Evolutionary conservation across 2,113 vertebrate genomes (phyloP), one percentile per base, ranked within the genome.

Genomic region (Hippopotamus amphibius): DNA sequence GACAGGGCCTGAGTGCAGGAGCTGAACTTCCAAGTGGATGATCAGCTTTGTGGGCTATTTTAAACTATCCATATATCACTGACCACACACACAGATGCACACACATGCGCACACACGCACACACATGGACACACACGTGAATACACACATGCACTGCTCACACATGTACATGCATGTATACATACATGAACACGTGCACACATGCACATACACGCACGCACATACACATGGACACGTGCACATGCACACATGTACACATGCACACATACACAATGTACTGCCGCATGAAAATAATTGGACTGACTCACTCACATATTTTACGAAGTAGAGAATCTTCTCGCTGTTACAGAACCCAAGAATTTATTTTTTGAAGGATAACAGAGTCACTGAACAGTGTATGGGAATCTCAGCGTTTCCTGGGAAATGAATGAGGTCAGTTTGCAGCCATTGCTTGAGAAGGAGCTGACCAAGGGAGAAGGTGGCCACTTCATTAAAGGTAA

Each of bases 401-500:
- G 17, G n/a, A 66, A 68, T 12, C 6, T 24, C 21, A 74, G 55
- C 37, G 37, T 2, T 72, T 68, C n/a, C 43, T 10, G 19, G 65
- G 71, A 19, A 72, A 19, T 12, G 13, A 61, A 55, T 5, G 19
- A 33, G 9, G 46, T 53, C 19, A 9, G 63, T 28, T 16, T 57
- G n/a, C 6, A 26, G n/a, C 1, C 46, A 28, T n/a, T 30, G 11
- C 2, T 6, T 7, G 28, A 90, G 79, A 22, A n/a, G 4, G 7
- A 66, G 13, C 3, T 15, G 26, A 19, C 33, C 6, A 14, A 17
- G 8, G 13, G 4, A 30, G n/a, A 7, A 19, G 0, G 10, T 0
- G 19, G 37, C 14, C 46, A 2, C 10, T 81, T 94, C 30, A 30
- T 17, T 1, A 28, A 43, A 37, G 37, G 37, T 37, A 37, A 37